phyloP scores from a whole-genome alignment of 1,140 invertebrate genomes.

The Ostrea denselamellosa region DNA sequence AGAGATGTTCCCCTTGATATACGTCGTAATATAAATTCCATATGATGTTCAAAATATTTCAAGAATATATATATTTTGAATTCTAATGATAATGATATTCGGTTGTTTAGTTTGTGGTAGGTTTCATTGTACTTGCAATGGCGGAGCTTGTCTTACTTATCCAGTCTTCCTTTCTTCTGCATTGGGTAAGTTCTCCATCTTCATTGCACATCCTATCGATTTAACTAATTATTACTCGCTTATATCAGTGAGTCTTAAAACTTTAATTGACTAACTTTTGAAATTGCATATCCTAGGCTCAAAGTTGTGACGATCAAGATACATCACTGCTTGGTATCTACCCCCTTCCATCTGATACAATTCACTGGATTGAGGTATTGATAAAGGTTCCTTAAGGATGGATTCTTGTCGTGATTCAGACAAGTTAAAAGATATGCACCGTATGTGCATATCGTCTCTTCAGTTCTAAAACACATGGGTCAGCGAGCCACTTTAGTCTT shows the following conservation, averaged over 20 bases:
- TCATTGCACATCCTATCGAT: not conserved
- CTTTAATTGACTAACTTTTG: not conserved
- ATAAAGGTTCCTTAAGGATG: too few species aligned
- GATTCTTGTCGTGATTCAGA: too few species aligned
- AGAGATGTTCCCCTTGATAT: not conserved
- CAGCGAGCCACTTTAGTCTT: too few species aligned
- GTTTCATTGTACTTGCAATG: not conserved
- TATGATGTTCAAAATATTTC: not conserved
- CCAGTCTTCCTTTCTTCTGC: not conserved
- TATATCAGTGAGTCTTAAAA: not conserved
- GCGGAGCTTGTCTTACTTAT: not conserved
- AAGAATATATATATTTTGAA: not conserved
- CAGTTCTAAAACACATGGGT: too few species aligned
- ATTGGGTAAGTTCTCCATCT: not conserved
- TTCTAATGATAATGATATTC: not conserved
- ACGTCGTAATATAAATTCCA: not conserved
- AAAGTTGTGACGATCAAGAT: not conserved
- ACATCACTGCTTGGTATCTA: not conserved
- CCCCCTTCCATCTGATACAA: not conserved
- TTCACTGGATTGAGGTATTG: not conserved
- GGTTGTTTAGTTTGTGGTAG: not conserved
- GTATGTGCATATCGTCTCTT: too few species aligned
- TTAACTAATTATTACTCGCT: not conserved
- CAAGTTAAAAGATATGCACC: too few species aligned
- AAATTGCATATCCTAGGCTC: not conserved